Evolutionary conservation across 1,140 invertebrate species (phyloP).

Genomic region (Pinna nobilis): DNA sequence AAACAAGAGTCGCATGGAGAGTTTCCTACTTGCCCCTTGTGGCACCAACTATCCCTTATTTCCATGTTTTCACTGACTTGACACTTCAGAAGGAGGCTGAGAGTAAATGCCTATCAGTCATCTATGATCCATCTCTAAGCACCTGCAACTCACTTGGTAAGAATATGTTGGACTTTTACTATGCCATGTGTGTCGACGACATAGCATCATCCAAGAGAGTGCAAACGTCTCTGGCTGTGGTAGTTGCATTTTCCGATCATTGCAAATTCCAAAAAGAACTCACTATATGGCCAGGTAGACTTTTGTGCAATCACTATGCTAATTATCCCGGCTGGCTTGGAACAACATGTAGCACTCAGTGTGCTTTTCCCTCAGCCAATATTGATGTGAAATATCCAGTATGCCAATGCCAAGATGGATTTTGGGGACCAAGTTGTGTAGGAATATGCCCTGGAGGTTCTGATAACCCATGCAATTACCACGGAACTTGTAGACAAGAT

Average conservation of each 20-base stretch:
- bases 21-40: constrained; percentile 33
- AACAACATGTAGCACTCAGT: constrained; percentile 28
- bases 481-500: constrained; percentile 41
- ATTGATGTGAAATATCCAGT: background rate
- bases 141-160: constrained; percentile 13
- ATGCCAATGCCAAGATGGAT: constrained; percentile 47
- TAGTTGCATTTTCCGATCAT: constrained; percentile 35
- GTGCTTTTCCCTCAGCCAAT: constrained; percentile 23
- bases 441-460: constrained; percentile 45
- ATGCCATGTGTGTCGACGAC: constrained; percentile 47
- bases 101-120: constrained; percentile 18
- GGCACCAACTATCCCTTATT: constrained; percentile 3
- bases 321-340: constrained; percentile 33
- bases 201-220: constrained; percentile 32
- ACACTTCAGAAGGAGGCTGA: constrained; percentile 14
- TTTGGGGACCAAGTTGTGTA: constrained; percentile 47
- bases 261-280: constrained; percentile 7
- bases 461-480: constrained; percentile 36
- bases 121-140: constrained; percentile 9
- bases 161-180: constrained; percentile 33
- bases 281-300: constrained; percentile 36
- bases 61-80: constrained; percentile 14
- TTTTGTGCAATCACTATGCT: constrained; percentile 35
- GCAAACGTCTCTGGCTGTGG: background rate
- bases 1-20: constrained; percentile 15